Percentiles rank a stretch among this genome's conserved stretches.
These are phyloP conservation scores for Microcebus ravelobensis DNA, from an alignment of 2,113 vertebrate species.

Conservation along the genomic window DNA sequence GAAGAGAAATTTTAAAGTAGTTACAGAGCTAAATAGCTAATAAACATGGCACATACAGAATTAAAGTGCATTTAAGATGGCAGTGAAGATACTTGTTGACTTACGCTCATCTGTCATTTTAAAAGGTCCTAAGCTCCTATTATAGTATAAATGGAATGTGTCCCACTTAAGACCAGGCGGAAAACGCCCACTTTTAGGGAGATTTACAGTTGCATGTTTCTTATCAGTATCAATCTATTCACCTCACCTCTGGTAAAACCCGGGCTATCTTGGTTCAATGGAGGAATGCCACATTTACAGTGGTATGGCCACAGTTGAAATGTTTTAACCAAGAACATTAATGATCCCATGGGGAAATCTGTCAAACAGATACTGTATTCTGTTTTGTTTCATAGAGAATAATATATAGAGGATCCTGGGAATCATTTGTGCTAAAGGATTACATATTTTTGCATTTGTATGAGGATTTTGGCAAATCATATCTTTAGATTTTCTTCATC, in stretches of 20 bases:
- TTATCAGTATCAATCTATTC: neutral
- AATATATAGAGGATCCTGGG: neutral
- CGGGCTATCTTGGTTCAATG: neutral
- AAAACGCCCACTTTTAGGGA: conserved; percentile 43
- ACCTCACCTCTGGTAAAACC: neutral
- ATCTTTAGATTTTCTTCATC: conserved; percentile 22
- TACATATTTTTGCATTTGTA: neutral
- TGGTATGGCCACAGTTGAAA: neutral
- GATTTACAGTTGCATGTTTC: conserved; percentile 47
- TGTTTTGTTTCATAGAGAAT: conserved; percentile 27
- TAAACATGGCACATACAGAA: conserved; percentile 64
- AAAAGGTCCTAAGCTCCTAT: conserved; percentile 54
- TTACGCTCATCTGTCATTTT: conserved; percentile 39
- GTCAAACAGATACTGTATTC: neutral
- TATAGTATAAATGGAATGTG: conserved; percentile 59
- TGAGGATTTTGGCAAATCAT: neutral
- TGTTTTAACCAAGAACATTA: neutral
- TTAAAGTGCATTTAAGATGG: conserved; percentile 58
- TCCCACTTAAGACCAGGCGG: conserved; percentile 39
- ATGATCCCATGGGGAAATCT: neutral
- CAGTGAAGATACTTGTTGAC: conserved; percentile 14
- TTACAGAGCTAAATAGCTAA: conserved; percentile 60
- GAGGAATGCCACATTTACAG: neutral
- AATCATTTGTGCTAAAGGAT: neutral
- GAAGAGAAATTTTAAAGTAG: conserved; percentile 56